A percentile compares a stretch with the other conserved stretches of the same genome.
Evolutionary conservation across 1,140 invertebrate genomes (phyloP).

Genomic region (Scaptodrosophila lebanonensis): DNA sequence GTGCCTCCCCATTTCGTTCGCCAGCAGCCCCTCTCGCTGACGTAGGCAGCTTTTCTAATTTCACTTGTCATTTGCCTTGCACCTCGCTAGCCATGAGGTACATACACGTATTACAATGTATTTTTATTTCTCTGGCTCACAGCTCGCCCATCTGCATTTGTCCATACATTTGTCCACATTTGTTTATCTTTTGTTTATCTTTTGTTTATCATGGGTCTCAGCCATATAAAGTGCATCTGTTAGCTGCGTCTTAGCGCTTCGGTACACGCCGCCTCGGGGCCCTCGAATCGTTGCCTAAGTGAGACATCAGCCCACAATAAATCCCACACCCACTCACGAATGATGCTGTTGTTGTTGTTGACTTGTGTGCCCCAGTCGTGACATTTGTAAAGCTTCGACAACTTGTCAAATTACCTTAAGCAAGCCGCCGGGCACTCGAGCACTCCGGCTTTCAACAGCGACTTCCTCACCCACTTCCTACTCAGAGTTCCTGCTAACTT

Average conservation of each 20-base stretch:
- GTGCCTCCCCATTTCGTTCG: background rate
- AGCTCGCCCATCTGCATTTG: too few relatives aligned
- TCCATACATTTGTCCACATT: slow-evolving; percentile 5
- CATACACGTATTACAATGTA: slow-evolving; percentile 30
- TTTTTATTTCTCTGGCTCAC: too few relatives aligned
- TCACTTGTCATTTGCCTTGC: slow-evolving; percentile 31
- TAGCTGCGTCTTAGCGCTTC: slow-evolving; percentile 34
- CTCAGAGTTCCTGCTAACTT: background rate
- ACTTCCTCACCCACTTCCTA: background rate
- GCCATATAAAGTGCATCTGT: slow-evolving; percentile 56
- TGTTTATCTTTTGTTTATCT: too few relatives aligned
- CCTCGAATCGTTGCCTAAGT: slow-evolving; percentile 33
- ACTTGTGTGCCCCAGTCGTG: slow-evolving; percentile 37
- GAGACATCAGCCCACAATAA: slow-evolving; percentile 35
- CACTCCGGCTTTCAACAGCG: background rate
- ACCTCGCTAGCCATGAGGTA: slow-evolving; percentile 12
- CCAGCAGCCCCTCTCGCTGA: background rate
- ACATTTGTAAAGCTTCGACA: slow-evolving; percentile 62
- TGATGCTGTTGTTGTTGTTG: slow-evolving; percentile 26
- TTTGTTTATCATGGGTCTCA: slow-evolving; percentile 29
- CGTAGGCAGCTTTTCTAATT: slow-evolving; percentile 17
- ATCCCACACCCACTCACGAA: background rate
- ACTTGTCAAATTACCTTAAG: slow-evolving; percentile 72
- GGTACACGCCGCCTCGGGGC: slow-evolving; percentile 21
- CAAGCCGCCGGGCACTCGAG: slow-evolving; percentile 27